Percentiles rank a stretch among this genome's conserved stretches.
phyloP scores from a whole-genome alignment of 2,797 vertebrate genomes.

The Acridotheres tristis region DNA sequence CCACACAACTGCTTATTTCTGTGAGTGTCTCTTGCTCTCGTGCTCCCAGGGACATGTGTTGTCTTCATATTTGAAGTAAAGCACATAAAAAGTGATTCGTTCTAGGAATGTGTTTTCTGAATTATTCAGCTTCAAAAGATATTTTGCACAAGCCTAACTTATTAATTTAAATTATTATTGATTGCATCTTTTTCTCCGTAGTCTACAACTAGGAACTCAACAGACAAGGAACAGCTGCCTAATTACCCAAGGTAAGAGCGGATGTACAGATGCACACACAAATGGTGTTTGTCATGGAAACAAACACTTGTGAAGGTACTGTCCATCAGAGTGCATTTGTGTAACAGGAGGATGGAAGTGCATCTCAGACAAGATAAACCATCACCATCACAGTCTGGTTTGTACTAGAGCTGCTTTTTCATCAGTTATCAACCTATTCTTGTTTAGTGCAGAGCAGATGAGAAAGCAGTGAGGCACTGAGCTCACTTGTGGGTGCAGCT shows the following conservation, averaged over 20 bases:
- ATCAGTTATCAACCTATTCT: not conserved
- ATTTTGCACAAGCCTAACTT: not conserved
- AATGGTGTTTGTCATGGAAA: not conserved
- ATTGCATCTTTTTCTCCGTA: constrained; percentile 32
- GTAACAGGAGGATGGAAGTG: not conserved
- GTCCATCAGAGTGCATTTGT: not conserved
- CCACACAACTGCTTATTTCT: not conserved
- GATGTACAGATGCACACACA: not conserved
- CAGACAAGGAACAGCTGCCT: constrained; percentile 40
- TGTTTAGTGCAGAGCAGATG: not conserved
- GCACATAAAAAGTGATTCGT: not conserved
- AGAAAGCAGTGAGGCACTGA: not conserved
- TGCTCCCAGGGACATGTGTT: not conserved
- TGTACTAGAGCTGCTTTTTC: not conserved
- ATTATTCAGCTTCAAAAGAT: not conserved
- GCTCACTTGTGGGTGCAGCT: not conserved
- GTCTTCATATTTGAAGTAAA: not conserved
- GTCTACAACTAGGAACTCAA: constrained; percentile 18
- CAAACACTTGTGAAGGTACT: not conserved
- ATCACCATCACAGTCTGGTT: not conserved
- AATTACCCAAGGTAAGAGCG: constrained; percentile 64
- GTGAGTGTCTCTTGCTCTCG: not conserved
- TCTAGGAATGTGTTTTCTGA: not conserved
- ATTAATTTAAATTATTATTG: not conserved
- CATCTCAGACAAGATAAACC: not conserved